Evolutionary conservation across 2,113 vertebrate species (phyloP).

Genomic region (Aspidoscelis tigris): DNA sequence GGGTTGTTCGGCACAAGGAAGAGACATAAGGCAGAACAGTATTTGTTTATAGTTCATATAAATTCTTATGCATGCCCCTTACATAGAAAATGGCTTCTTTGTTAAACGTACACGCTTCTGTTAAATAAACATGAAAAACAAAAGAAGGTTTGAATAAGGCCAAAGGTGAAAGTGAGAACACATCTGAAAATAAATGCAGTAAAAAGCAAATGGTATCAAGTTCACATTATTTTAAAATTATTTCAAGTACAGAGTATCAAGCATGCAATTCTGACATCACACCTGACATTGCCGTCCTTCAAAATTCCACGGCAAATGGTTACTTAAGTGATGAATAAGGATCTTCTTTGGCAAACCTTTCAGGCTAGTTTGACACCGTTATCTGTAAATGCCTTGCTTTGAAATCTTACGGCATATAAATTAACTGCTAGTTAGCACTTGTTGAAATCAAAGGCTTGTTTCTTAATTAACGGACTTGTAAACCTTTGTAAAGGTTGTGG

Average conservation of each 20-base stretch:
- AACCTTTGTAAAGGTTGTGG: conserved; percentile 53
- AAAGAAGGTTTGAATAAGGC: conserved; percentile 84
- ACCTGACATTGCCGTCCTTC: conserved; percentile 60
- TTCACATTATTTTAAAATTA: conserved; percentile 69
- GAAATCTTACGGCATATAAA: conserved; percentile 63
- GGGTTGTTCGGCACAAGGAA: conserved; percentile 14
- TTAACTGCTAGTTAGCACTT: conserved; percentile 68
- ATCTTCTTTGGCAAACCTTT: conserved; percentile 85
- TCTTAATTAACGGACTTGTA: conserved; percentile 52
- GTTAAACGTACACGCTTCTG: conserved; percentile 50
- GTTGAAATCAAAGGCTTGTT: conserved; percentile 70
- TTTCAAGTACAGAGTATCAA: conserved; percentile 72
- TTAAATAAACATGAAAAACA: conserved; percentile 59
- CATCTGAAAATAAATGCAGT: conserved; percentile 77
- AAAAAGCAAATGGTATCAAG: conserved; percentile 71
- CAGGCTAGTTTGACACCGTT: conserved; percentile 74
- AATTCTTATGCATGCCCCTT: conserved; percentile 20
- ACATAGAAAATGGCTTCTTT: conserved; percentile 61
- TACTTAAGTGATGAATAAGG: conserved; percentile 63
- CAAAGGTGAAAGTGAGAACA: conserved; percentile 78
- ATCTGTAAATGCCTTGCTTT: conserved; percentile 65
- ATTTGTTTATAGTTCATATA: conserved; percentile 54
- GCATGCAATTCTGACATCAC: conserved; percentile 72
- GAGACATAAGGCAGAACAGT: conserved; percentile 64
- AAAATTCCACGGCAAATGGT: conserved; percentile 62